phyloP scores from a whole-genome alignment of 2,888 invertebrate species.

The Cerastis leucographa region DNA sequence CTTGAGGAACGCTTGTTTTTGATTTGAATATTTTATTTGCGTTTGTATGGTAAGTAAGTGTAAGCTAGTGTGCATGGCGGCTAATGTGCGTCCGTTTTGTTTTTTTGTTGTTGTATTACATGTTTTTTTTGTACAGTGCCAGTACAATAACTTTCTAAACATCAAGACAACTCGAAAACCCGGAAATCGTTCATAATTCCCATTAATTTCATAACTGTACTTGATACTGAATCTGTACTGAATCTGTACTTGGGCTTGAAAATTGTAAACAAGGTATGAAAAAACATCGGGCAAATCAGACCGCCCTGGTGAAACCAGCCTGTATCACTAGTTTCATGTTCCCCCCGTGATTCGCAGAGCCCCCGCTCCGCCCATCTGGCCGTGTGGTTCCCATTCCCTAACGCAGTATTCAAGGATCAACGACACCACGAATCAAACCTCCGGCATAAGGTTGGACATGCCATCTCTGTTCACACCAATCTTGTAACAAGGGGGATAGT shows the following conservation, averaged over 20 bases:
- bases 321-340: slow-evolving; percentile 32
- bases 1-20: slow-evolving; percentile 62
- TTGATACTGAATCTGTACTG: not conserved
- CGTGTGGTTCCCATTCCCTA: slow-evolving; percentile 91
- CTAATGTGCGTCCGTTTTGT: slow-evolving; percentile 74
- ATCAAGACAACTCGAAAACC: not conserved
- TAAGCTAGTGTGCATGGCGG: slow-evolving; percentile 85
- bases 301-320: not conserved
- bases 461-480: slow-evolving; percentile 64
- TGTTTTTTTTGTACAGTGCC: slow-evolving; percentile 70
- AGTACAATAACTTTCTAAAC: slow-evolving; percentile 60
- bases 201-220: not conserved
- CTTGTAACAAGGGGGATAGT: slow-evolving; percentile 67
- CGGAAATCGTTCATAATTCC: not conserved
- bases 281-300: slow-evolving; percentile 8
- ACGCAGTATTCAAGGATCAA: slow-evolving; percentile 90
- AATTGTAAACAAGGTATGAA: not conserved
- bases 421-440: slow-evolving; percentile 87
- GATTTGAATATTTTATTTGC: slow-evolving; percentile 72
- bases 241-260: not conserved
- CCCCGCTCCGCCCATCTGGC: slow-evolving; percentile 90
- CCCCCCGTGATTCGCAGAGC: slow-evolving; percentile 85
- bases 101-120: slow-evolving; percentile 65
- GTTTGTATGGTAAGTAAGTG: slow-evolving; percentile 76
- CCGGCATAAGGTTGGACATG: slow-evolving; percentile 87